A percentile compares a stretch with the other conserved stretches of the same genome.
Evolutionary conservation across 2,113 vertebrate species (phyloP).

Genomic region (Lophotis ruficrista): DNA sequence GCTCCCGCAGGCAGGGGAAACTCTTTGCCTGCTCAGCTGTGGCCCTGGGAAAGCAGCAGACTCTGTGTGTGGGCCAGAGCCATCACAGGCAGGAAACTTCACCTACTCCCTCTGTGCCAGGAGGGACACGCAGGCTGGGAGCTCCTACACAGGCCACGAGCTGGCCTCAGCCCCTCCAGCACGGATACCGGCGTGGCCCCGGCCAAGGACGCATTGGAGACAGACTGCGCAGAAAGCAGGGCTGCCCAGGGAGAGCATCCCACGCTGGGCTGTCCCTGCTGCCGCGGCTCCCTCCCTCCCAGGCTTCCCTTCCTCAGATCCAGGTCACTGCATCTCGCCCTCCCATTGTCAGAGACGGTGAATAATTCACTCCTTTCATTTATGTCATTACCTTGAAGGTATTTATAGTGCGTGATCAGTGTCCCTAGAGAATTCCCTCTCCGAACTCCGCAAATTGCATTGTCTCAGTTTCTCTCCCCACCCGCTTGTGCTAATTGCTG

Average conservation of each 20-base stretch:
- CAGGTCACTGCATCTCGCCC: slow-evolving; percentile 74
- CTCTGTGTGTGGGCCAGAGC: neutral
- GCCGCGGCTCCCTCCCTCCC: neutral
- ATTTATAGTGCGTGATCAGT: slow-evolving; percentile 65
- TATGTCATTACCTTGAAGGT: slow-evolving; percentile 75
- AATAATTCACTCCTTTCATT: slow-evolving; percentile 75
- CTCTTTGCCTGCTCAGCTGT: neutral
- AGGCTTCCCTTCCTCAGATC: slow-evolving; percentile 66
- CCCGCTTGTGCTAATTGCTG: neutral
- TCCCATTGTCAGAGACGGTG: slow-evolving; percentile 57
- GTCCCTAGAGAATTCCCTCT: slow-evolving; percentile 22
- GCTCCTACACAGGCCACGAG: neutral
- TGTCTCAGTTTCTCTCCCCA: neutral
- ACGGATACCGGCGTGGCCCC: fast-evolving
- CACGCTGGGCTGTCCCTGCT: neutral
- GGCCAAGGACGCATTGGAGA: fast-evolving
- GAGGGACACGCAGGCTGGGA: neutral
- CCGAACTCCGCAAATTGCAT: neutral
- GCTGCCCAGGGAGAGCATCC: neutral
- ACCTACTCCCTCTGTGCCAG: fast-evolving
- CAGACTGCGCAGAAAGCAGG: neutral
- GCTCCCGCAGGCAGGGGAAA: neutral
- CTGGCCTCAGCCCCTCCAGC: neutral
- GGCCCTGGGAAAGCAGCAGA: neutral
- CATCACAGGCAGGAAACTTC: neutral